Evolutionary conservation across 2,113 vertebrate genomes (phyloP), one percentile per base, ranked within the genome.

Genomic region (Sinocyclocheilus grahami): DNA sequence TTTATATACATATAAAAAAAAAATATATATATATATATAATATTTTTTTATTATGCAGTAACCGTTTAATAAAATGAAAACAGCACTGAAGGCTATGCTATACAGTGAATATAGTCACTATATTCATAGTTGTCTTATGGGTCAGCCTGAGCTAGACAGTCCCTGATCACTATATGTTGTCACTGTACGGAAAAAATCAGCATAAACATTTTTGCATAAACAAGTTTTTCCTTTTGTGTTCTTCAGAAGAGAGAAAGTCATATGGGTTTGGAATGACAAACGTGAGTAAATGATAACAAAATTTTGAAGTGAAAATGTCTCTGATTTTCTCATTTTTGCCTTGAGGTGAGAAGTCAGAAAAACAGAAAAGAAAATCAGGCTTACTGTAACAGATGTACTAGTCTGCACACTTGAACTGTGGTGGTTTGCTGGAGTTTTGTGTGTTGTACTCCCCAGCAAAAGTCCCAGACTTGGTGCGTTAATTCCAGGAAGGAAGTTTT

Each of bases 401-500:
- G 91, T 58, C 24, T 97, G 96, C 6, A 90, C 46, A 82, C 67
- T 89, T 79, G 85, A 88, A 9, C 53, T 91, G 92, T 42, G 93
- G 86, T 69, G 87, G 84, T 90, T 92, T 55, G 92, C 94, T 0
- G 90, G 87, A 12, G 88, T 78, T 78, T 94, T 94, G 46, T 94
- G 90, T 16, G 91, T 20, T 53, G 92, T 27, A 33, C 77, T 91
- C 0, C 88, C 37, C 39, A 92, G 90, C 88, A 96, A 87, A 1
- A 93, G 90, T 81, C 90, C 95, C 0, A 94, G 82, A 62, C 94
- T 27, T 9, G 94, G 92, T 89, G 91, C 90, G 86, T 94, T 90
- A 71, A 96, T 90, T 27, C 91, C 93, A 92, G 95, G 90, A 1
- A 94, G 94, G 89, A 94, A 96, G 85, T 91, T 89, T 85, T 95